Evolutionary conservation across 2,113 vertebrate genomes (phyloP).

Genomic region (Struthio camelus): DNA sequence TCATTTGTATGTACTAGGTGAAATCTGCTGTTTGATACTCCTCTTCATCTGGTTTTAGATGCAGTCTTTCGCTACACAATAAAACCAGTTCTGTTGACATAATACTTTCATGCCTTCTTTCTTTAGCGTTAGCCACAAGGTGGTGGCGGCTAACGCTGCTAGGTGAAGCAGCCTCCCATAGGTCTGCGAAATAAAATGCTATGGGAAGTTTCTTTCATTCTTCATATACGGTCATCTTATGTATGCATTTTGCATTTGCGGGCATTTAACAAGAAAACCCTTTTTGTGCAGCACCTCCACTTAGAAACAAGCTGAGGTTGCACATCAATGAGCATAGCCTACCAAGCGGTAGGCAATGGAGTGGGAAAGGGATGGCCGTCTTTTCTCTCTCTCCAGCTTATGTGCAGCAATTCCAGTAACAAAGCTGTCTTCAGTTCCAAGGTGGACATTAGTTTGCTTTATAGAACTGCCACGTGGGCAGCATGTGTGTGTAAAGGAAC

Average conservation of each 20-base stretch:
- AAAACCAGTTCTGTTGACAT: constrained; percentile 69
- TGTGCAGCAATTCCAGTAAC: neutral
- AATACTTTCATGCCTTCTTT: neutral
- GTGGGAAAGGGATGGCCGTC: neutral
- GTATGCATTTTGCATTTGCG: accelerated
- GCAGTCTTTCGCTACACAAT: constrained; percentile 65
- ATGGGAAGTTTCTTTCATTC: neutral
- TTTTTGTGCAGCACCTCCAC: neutral
- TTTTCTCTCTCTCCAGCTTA: neutral
- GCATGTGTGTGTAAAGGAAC: neutral
- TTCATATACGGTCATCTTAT: accelerated
- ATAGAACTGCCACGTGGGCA: neutral
- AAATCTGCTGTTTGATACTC: constrained; percentile 23
- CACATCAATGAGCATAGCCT: neutral
- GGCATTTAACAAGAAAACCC: neutral
- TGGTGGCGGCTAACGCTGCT: neutral
- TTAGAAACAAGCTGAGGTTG: neutral
- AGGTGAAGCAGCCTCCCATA: accelerated
- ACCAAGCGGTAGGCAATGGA: neutral
- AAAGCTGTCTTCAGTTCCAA: neutral
- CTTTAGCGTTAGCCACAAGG: accelerated
- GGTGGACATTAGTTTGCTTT: neutral
- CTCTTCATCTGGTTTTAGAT: constrained; percentile 50
- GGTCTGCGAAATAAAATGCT: too few relatives aligned
- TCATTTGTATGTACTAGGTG: neutral